A percentile compares a stretch with the other conserved stretches of the same genome.
phyloP scores from a whole-genome alignment of 2,113 vertebrate genomes.

The Strix aluco region DNA sequence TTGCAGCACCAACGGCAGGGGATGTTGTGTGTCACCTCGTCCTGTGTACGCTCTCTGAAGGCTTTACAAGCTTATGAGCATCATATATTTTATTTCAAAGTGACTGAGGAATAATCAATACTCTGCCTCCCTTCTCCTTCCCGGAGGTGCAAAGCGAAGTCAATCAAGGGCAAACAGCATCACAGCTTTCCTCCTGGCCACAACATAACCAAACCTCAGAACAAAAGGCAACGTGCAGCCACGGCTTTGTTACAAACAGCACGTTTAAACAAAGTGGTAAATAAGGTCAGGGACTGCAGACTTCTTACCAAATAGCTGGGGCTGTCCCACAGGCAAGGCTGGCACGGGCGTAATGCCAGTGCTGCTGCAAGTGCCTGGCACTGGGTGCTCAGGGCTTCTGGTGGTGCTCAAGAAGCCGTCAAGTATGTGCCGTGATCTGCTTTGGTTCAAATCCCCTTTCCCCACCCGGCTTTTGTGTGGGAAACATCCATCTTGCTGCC shows the following conservation, averaged over 20 bases:
- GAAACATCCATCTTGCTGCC: background rate
- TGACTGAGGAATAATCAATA: background rate
- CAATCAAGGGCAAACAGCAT: background rate
- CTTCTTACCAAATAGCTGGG: background rate
- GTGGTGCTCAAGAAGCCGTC: background rate
- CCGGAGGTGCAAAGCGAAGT: background rate
- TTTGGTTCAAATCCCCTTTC: background rate
- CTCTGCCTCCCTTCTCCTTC: background rate
- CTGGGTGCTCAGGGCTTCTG: background rate
- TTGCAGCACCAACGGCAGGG: background rate
- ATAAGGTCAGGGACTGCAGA: background rate
- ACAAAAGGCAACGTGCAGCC: background rate
- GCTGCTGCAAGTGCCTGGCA: background rate
- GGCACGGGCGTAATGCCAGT: rapidly evolving
- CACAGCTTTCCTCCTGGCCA: background rate
- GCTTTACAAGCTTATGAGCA: background rate
- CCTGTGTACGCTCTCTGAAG: background rate
- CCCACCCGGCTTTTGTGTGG: background rate
- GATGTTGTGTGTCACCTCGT: background rate
- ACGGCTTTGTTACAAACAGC: rapidly evolving
- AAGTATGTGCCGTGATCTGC: rapidly evolving
- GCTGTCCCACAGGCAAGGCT: background rate
- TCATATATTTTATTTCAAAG: background rate
- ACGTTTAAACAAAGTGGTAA: background rate
- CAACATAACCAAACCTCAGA: background rate